Base-by-base conservation (phyloP, 2,797 vertebrate genomes). In the Falco rusticolus region DNA sequence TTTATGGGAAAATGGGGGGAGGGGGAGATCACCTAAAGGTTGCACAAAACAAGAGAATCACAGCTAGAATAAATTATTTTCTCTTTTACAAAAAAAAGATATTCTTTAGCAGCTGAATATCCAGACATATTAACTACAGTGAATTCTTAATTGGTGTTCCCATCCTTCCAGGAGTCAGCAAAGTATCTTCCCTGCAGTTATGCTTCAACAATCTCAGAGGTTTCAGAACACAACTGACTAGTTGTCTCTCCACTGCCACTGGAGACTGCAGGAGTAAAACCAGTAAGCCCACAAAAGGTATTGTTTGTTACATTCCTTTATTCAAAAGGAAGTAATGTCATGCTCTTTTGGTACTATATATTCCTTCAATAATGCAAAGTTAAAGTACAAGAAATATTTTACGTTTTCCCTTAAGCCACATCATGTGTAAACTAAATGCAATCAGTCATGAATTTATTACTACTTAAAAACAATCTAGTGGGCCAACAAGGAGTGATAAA, bases 181-280 rank as follows among this genome's bases (percentile, higher is more conserved):
- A 63, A 96, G 68, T 18, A 57, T 51, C 87, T 66, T 87, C 78
- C 81, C 92, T 78, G 89, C 71, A 78, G 90, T 89, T 78, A 84
- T 0, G 26, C 75, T 91, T 74, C 90, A 87, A 60, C 92, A 63
- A 7, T 3, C 83, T 63, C 39, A 2, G 61, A 75, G 77, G 74
- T 78, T 68, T 82, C 81, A 7, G 8, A 84, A 68, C 78, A 95
- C 84, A 81, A 87, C 59, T 51, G 50, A 87, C 26, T 39, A 86
- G 69, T 85, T 88, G 63, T 31, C 39, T 93, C 77, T 70, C 85
- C 88, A 48, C 47, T 31, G 59, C 85, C 91, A 89, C 29, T 79
- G 60, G 51, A 87, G 51, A 37, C 75, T 59, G 50, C 57, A 71
- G 53, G 14, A 61, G 19, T 34, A 78, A 51, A 63, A 70, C 2